Base-by-base conservation (phyloP, 2,888 invertebrate species). In the Cephus spinipes region DNA sequence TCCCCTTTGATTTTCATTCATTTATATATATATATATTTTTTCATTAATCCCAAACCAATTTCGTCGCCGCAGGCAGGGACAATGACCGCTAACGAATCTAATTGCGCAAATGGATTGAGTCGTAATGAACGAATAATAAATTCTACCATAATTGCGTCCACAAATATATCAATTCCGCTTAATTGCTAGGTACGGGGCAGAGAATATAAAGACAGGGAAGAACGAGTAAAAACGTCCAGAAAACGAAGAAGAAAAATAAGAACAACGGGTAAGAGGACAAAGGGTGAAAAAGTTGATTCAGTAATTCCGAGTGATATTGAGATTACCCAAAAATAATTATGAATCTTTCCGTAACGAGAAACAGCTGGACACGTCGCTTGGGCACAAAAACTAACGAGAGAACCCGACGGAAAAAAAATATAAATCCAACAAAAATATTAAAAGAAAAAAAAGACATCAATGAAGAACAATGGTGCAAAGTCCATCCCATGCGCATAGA, bases 101-200 rank as follows among this genome's bases (percentile, higher is more conserved):
- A 71, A 71, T 71, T 74, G 76, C 73, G 33, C 74, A 79, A 80
- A 81, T 79, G 68, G 79, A 79, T 81, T 73, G 55, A 79, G 81
- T 81, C 81, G 79, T 32, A 77, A 79, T 76, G 77, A 75, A 73
- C 74, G 76, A 81, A 75, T 76, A 79, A 79, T 69, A 76, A 68
- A 55, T 74, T 71, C 74, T 34, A n/a, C 68, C 77, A 80, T 80
- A 81, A 78, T 74, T 77, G 71, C 40, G 32, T 33, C 77, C 81
- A 75, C 80, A 75, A 78, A 80, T 75, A 81, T 76, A 80, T 81
- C 79, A 79, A 76, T 79, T 74, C 33, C 75, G 75, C 74, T 79
- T 76, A 75, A 80, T 79, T 82, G 77, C 82, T 79, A 31, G 77
- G 73, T 68, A 55, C 23, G 15, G 23, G 23, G 2, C 1, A 55